Percentiles rank a stretch among this genome's conserved stretches.
Evolutionary conservation across 2,113 vertebrate genomes (phyloP).

Genomic region (Quiscalus mexicanus): DNA sequence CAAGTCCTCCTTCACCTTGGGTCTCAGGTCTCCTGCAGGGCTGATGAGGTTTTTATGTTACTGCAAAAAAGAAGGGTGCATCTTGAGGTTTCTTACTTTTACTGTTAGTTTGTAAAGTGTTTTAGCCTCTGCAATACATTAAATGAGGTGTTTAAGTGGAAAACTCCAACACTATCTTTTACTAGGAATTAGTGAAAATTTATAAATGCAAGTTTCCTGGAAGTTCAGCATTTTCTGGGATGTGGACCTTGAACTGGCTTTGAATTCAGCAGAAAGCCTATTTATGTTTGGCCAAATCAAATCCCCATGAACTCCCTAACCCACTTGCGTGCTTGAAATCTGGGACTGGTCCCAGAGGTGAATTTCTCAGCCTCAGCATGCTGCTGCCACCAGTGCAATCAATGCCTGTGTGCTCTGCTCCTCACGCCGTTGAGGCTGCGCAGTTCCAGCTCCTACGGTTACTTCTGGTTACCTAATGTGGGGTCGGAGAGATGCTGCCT

Average conservation of each 20-base stretch:
- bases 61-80: background rate
- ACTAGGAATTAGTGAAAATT: background rate
- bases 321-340: background rate
- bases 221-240: background rate
- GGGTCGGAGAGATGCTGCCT: background rate
- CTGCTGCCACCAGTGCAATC: background rate
- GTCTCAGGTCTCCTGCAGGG: background rate
- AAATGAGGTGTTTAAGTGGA: background rate
- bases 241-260: background rate
- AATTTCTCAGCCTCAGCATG: background rate
- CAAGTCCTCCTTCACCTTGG: background rate
- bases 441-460: background rate
- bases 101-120: background rate
- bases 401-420: background rate
- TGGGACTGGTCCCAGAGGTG: background rate
- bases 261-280: background rate
- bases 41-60: background rate
- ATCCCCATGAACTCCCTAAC: background rate
- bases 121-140: background rate
- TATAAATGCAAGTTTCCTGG: background rate
- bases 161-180: background rate
- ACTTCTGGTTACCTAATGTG: conserved; percentile 20
- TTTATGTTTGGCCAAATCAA: background rate
- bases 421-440: background rate
- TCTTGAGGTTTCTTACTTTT: background rate